phyloP scores from a whole-genome alignment of 2,888 invertebrate genomes.

The Drosophila phalerata region DNA sequence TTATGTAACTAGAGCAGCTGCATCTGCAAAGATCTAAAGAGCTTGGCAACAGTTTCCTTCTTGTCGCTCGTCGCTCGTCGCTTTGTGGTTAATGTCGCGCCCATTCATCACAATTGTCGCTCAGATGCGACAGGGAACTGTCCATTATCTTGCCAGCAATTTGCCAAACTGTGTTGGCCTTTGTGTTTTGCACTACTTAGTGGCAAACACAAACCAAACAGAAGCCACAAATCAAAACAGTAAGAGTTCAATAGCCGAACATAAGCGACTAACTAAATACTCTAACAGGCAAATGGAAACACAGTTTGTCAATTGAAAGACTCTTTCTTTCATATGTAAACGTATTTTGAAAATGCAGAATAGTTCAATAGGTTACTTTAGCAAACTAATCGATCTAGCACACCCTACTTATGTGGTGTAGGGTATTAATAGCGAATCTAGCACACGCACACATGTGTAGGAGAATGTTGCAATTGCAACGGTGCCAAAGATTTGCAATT shows the following conservation, averaged over 20 bases:
- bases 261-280: conserved; percentile 27
- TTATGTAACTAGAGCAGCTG: conserved; percentile 65
- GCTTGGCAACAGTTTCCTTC: conserved; percentile 43
- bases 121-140: conserved; percentile 38
- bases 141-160: conserved; percentile 51
- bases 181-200: conserved; percentile 66
- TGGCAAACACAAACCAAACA: conserved; percentile 63
- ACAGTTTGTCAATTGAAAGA: background rate
- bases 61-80: conserved; percentile 59
- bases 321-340: background rate
- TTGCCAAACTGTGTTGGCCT: conserved; percentile 74
- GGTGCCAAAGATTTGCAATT: conserved; percentile 65
- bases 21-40: conserved; percentile 35
- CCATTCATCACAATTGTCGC: conserved; percentile 68
- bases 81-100: conserved; percentile 53
- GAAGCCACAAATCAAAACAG: conserved; percentile 71
- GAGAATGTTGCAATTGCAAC: conserved; percentile 54
- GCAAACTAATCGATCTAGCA: background rate
- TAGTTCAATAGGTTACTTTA: background rate
- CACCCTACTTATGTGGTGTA: conserved; percentile 29
- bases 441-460: conserved; percentile 48
- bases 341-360: no score
- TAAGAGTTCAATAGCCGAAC: conserved; percentile 14
- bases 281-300: background rate
- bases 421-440: conserved; percentile 61